phyloP scores from a whole-genome alignment of 1,140 invertebrate species.

The Camponotus floridanus region DNA sequence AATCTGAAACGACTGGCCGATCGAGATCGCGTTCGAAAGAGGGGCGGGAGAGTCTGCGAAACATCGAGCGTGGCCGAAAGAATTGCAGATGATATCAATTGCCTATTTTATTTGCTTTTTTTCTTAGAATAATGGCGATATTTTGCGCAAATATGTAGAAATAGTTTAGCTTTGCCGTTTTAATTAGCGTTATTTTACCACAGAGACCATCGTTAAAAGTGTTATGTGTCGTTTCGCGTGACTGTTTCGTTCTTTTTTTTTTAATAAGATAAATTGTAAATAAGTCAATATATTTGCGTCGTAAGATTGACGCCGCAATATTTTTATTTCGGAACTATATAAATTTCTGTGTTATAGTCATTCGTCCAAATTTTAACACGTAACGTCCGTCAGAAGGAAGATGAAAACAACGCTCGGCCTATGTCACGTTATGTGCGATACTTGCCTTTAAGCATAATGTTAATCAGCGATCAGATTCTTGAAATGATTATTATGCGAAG shows the following conservation, averaged over 20 bases:
- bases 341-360: slow-evolving; percentile 54
- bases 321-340: slow-evolving; percentile 55
- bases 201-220: slow-evolving; percentile 31
- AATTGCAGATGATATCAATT: slow-evolving; percentile 18
- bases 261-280: slow-evolving; percentile 47
- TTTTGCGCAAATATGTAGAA: neutral
- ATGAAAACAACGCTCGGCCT: slow-evolving; percentile 69
- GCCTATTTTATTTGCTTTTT: slow-evolving; percentile 4
- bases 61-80: slow-evolving; percentile 31
- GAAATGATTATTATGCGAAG: slow-evolving; percentile 29
- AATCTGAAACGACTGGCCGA: slow-evolving; percentile 62
- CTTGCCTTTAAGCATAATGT: slow-evolving; percentile 70
- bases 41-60: neutral
- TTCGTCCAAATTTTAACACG: slow-evolving; percentile 62
- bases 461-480: slow-evolving; percentile 49
- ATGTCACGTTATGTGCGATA: slow-evolving; percentile 69
- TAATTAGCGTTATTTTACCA: slow-evolving; percentile 48
- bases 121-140: slow-evolving; percentile 21
- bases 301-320: slow-evolving; percentile 48
- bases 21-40: slow-evolving; percentile 19
- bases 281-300: slow-evolving; percentile 38
- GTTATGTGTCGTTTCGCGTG: slow-evolving; percentile 46
- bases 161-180: neutral
- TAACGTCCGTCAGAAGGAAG: slow-evolving; percentile 58
- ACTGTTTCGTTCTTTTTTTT: slow-evolving; percentile 33